These are phyloP conservation scores for Labrus mixtus DNA, from an alignment of 2,113 vertebrate genomes.

Conservation along the genomic window DNA sequence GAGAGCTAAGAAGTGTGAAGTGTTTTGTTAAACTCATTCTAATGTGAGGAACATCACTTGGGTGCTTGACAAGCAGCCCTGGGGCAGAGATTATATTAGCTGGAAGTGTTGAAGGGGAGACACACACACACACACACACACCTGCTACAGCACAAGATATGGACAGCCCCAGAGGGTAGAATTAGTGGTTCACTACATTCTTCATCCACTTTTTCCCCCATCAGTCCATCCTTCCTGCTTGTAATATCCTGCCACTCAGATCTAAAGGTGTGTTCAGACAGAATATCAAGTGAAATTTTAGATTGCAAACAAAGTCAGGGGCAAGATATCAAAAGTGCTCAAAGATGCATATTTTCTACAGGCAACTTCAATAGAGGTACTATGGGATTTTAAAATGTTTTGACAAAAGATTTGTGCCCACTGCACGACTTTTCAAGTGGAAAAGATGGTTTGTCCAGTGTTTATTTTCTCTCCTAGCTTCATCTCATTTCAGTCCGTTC, in stretches of 20 bases:
- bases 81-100: slow-evolving; percentile 50
- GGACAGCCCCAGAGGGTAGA: slow-evolving; percentile 19
- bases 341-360: neutral
- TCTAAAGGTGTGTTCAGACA: neutral
- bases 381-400: neutral
- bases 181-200: slow-evolving; percentile 22
- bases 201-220: neutral
- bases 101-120: slow-evolving; percentile 14
- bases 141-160: slow-evolving; percentile 17
- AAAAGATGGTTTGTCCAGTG: neutral
- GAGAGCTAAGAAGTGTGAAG: slow-evolving; percentile 34
- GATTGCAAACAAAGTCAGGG: slow-evolving; percentile 1
- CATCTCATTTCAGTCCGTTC: too few relatives aligned
- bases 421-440: neutral
- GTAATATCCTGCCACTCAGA: slow-evolving; percentile 23
- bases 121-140: slow-evolving; percentile 2
- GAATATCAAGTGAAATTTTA: slow-evolving; percentile 6
- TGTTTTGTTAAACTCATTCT: slow-evolving; percentile 64
- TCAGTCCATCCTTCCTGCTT: slow-evolving; percentile 9
- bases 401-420: neutral
- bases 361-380: neutral
- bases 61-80: slow-evolving; percentile 55
- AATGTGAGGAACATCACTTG: slow-evolving; percentile 59
- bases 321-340: neutral
- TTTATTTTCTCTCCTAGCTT: too few relatives aligned